phyloP scores from a whole-genome alignment of 2,888 invertebrate genomes.

The Nymphalis urticae region DNA sequence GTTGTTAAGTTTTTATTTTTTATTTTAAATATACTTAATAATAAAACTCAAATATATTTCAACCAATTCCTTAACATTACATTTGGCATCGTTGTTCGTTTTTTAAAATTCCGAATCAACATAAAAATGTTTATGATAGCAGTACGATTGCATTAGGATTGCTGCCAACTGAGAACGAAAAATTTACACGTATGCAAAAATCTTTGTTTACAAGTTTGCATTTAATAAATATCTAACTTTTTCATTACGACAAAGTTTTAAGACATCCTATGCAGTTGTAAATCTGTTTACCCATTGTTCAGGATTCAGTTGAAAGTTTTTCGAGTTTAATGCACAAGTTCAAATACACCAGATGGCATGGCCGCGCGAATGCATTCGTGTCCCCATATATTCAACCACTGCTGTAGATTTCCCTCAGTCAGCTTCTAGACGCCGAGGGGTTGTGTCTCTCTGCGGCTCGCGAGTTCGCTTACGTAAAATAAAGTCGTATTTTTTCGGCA shows the following conservation, averaged over 20 bases:
- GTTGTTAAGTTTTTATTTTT: too few species aligned
- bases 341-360: constrained; percentile 53
- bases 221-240: neutral
- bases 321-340: constrained; percentile 54
- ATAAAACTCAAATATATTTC: neutral
- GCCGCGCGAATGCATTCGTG: constrained; percentile 4
- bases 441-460: constrained; percentile 36
- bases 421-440: constrained; percentile 39
- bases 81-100: constrained; percentile 27
- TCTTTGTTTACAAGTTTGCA: constrained; percentile 21
- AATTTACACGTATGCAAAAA: constrained; percentile 25
- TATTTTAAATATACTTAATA: too few species aligned
- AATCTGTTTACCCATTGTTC: constrained; percentile 43
- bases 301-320: constrained; percentile 46
- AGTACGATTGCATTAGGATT: constrained; percentile 25
- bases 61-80: neutral
- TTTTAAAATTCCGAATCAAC: constrained; percentile 25
- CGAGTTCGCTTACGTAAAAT: constrained; percentile 29
- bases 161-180: constrained; percentile 21
- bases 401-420: constrained; percentile 45
- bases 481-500: constrained; percentile 15
- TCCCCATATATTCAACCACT: constrained; percentile 13
- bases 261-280: constrained; percentile 18
- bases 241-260: constrained; percentile 3
- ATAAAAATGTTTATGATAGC: constrained; percentile 30